A percentile compares a stretch with the other conserved stretches of the same genome.
These are phyloP conservation scores for Toxotes chatareus DNA, from an alignment of 2,113 vertebrate species.

Conservation along the genomic window DNA sequence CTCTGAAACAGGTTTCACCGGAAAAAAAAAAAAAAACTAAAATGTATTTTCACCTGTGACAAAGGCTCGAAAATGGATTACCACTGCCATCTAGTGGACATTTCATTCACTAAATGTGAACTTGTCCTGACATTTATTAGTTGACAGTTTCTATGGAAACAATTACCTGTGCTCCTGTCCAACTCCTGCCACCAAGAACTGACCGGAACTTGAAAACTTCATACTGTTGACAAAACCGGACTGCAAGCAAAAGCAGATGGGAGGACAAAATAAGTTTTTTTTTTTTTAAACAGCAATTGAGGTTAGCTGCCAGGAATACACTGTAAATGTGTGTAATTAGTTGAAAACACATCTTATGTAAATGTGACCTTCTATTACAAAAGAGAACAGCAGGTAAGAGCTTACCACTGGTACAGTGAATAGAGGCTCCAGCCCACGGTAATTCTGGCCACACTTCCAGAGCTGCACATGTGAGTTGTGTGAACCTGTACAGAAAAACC, in stretches of 20 bases:
- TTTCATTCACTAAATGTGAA: neutral
- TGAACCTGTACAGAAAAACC: slow-evolving; percentile 85
- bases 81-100: slow-evolving; percentile 68
- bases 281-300: neutral
- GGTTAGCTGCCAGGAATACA: neutral
- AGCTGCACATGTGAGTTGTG: slow-evolving; percentile 88
- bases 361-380: neutral
- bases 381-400: neutral
- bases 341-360: neutral
- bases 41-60: neutral
- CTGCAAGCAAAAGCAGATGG: slow-evolving; percentile 69
- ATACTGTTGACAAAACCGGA: slow-evolving; percentile 93
- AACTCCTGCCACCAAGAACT: slow-evolving; percentile 93
- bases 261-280: neutral
- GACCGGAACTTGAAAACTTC: slow-evolving; percentile 91
- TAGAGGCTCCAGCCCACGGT: slow-evolving; percentile 87
- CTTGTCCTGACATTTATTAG: neutral
- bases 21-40: no score
- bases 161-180: slow-evolving; percentile 97
- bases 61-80: neutral
- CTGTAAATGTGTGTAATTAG: neutral
- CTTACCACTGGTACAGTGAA: slow-evolving; percentile 91
- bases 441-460: slow-evolving; percentile 91
- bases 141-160: slow-evolving; percentile 56
- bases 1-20: neutral